These are phyloP conservation scores for Patiria pectinifera DNA, from an alignment of 53 echinoderm and acorn worm genomes.

Conservation along the genomic window DNA sequence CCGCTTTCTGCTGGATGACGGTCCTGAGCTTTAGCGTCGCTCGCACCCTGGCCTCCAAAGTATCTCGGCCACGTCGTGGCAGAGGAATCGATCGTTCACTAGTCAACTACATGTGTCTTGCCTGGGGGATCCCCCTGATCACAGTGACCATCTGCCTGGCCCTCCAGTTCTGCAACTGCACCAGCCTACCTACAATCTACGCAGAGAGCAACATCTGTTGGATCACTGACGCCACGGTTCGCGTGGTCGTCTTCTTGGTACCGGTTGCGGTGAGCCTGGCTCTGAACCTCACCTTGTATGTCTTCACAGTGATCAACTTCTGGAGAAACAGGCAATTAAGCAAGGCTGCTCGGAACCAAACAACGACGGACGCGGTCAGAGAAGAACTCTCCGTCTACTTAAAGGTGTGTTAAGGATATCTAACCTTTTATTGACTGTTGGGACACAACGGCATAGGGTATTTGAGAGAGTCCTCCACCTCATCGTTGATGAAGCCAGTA, in stretches of 20 bases:
- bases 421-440: too few relatives aligned
- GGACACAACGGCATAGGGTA: neutral
- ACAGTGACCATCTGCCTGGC: conserved; percentile 9
- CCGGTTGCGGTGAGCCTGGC: conserved; percentile 29
- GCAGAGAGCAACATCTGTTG: conserved; percentile 26
- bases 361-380: neutral
- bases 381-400: conserved; percentile 51
- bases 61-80: neutral
- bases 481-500: neutral
- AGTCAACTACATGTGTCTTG: neutral
- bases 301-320: conserved; percentile 16
- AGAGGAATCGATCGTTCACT: neutral
- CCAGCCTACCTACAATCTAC: neutral
- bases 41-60: conserved; percentile 10
- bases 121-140: conserved; percentile 38
- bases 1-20: conserved; percentile 56
- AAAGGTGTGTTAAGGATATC: conserved; percentile 34
- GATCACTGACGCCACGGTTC: conserved; percentile 38
- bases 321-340: neutral
- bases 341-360: conserved; percentile 19
- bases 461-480: too few relatives aligned
- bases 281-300: neutral
- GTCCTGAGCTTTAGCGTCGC: conserved; percentile 13
- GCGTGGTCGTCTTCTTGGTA: conserved; percentile 30
- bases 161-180: conserved; percentile 26